Percentiles rank a stretch among this genome's conserved stretches.
These are phyloP conservation scores for Pungitius pungitius DNA, from an alignment of 2,113 vertebrate species.

Conservation along the genomic window DNA sequence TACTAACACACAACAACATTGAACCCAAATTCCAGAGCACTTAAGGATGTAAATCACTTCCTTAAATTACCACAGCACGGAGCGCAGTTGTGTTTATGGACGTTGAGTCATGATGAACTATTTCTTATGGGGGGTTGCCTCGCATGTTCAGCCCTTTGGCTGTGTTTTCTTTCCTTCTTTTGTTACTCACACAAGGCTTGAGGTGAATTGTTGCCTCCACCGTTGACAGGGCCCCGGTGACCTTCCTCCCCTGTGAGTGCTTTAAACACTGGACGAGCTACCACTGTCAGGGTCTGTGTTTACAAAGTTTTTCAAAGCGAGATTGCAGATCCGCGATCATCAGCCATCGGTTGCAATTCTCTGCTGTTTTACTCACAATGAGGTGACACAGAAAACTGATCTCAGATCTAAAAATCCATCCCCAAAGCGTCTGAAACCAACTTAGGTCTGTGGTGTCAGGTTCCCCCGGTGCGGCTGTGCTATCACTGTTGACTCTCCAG, in stretches of 20 bases:
- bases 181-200: conserved; percentile 47
- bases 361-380: conserved; percentile 22
- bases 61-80: conserved; percentile 1
- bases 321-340: conserved; percentile 38
- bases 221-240: conserved; percentile 60
- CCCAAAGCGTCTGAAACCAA: conserved; percentile 45
- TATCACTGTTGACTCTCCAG: conserved; percentile 71
- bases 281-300: conserved; percentile 49
- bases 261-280: conserved; percentile 61
- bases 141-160: conserved; percentile 36
- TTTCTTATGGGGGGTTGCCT: conserved; percentile 9
- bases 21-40: background rate
- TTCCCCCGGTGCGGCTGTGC: conserved; percentile 55
- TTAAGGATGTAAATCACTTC: conserved; percentile 1
- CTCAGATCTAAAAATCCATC: conserved; percentile 33
- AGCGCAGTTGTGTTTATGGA: conserved; percentile 2
- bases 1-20: background rate
- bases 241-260: conserved; percentile 58
- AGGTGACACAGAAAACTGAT: conserved; percentile 44
- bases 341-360: conserved; percentile 37
- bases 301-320: conserved; percentile 41
- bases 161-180: conserved; percentile 61
- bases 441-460: conserved; percentile 46
- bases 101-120: conserved; percentile 6
- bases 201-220: conserved; percentile 61